Conservation (phyloP, 2,888 invertebrate genomes). For the Ceriagrion tenellum region DNA sequence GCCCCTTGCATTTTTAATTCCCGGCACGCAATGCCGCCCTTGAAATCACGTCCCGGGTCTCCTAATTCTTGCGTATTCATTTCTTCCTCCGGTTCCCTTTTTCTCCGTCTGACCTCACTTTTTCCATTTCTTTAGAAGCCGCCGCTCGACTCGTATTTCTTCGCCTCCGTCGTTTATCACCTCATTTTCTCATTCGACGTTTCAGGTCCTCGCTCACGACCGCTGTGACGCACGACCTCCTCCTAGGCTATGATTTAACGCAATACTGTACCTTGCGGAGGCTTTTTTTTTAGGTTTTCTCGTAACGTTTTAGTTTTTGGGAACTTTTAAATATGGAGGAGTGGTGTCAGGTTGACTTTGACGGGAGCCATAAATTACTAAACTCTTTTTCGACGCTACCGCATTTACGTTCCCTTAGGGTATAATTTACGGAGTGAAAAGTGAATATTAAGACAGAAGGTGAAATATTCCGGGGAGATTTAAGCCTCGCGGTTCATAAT, state of each 20-base stretch:
- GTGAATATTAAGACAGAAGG: neutral
- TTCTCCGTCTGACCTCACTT: neutral
- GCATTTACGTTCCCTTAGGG: neutral
- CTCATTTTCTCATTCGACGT: neutral
- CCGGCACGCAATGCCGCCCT: neutral
- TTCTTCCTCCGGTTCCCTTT: neutral
- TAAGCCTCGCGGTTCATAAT: conserved; percentile 32
- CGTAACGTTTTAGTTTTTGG: conserved; percentile 16
- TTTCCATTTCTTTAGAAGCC: neutral
- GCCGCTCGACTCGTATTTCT: neutral
- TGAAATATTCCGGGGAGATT: conserved; percentile 24
- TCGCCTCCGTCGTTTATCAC: neutral
- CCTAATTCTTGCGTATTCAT: conserved; percentile 14
- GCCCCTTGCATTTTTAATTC: neutral
- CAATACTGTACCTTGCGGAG: neutral
- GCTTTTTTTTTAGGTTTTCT: neutral
- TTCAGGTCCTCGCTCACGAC: neutral
- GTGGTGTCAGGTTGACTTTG: conserved; percentile 44
- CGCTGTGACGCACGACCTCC: conserved; percentile 29
- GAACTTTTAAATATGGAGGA: conserved; percentile 54
- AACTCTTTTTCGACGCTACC: conserved; percentile 34
- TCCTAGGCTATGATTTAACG: conserved; percentile 27
- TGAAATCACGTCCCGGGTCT: neutral
- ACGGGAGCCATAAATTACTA: conserved; percentile 41
- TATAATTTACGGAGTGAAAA: conserved; percentile 37